These are phyloP conservation scores for Mastomys coucha DNA, from an alignment of 2,113 vertebrate species.

Conservation along the genomic window DNA sequence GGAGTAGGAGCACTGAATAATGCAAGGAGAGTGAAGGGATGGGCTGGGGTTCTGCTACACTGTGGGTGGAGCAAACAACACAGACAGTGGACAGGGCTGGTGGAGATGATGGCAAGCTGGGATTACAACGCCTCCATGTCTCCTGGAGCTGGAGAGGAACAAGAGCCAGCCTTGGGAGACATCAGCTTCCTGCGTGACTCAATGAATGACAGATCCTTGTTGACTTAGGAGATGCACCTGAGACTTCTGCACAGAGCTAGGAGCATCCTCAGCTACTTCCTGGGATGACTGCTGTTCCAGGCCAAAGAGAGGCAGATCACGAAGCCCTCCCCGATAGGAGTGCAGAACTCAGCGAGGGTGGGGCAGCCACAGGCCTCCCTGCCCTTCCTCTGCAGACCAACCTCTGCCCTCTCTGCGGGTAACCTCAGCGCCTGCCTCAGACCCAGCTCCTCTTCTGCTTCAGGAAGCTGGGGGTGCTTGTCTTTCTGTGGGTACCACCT, in stretches of 20 bases:
- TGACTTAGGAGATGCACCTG: neutral
- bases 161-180: neutral
- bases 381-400: neutral
- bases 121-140: neutral
- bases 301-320: neutral
- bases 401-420: neutral
- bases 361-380: neutral
- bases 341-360: neutral
- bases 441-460: neutral
- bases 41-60: neutral
- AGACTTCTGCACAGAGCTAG: neutral
- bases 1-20: accelerated
- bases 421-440: neutral
- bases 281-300: neutral
- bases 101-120: too few relatives aligned
- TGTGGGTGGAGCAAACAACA: neutral
- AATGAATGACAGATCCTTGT: neutral
- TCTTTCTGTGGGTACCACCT: neutral
- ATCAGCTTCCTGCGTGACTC: neutral
- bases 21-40: accelerated
- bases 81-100: neutral
- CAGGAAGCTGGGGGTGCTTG: neutral
- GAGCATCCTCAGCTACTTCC: neutral
- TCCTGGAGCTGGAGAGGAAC: neutral
- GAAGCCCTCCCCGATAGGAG: neutral